A percentile compares a stretch with the other conserved stretches of the same genome.
Evolutionary conservation across 2,113 vertebrate genomes (phyloP).

Genomic region (Heterocephalus glaber): DNA sequence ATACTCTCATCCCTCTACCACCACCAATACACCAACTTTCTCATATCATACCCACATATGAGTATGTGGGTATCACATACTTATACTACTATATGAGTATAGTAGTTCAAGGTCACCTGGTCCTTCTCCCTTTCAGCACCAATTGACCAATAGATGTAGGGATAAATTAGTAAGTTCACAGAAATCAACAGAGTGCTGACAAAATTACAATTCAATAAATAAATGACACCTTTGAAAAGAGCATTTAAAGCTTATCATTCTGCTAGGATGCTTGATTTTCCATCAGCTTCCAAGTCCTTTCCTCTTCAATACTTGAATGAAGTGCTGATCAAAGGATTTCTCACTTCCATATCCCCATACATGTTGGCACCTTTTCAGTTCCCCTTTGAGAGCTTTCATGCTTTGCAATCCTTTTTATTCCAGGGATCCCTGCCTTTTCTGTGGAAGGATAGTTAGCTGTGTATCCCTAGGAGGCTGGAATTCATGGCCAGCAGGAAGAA

Average conservation of each 20-base stretch:
- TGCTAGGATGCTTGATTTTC: neutral
- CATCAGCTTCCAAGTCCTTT: neutral
- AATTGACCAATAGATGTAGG: neutral
- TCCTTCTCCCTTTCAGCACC: neutral
- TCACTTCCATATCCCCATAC: neutral
- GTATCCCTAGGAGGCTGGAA: neutral
- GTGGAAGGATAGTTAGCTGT: neutral
- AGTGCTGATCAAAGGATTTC: constrained; percentile 54
- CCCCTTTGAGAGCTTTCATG: neutral
- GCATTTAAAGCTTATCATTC: neutral
- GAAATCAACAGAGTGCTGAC: neutral
- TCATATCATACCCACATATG: too few species aligned
- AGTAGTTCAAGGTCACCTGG: neutral
- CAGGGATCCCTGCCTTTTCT: neutral
- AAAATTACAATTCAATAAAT: constrained; percentile 22
- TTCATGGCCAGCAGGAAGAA: neutral
- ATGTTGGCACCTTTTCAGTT: constrained; percentile 36
- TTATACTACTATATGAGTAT: too few species aligned
- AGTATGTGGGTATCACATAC: too few species aligned
- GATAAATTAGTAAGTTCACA: neutral
- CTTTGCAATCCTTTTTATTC: constrained; percentile 4
- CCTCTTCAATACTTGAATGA: constrained; percentile 3
- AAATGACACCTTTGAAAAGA: constrained; percentile 28
- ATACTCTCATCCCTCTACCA: neutral
- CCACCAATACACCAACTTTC: neutral